These are phyloP conservation scores for Orchesella cincta DNA, from an alignment of 1,140 invertebrate genomes.

Conservation along the genomic window DNA sequence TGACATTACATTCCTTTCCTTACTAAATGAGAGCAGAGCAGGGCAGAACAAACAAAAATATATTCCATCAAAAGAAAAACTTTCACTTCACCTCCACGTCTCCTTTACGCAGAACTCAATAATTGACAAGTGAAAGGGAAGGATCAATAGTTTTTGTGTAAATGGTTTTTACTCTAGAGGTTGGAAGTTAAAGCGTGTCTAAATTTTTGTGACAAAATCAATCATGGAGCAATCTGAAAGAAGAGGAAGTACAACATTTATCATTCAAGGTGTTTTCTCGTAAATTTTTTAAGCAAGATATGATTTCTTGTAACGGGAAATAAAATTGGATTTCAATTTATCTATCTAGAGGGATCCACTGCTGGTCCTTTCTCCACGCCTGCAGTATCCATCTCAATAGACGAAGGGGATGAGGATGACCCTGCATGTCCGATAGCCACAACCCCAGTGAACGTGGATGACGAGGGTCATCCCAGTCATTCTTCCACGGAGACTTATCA, in stretches of 20 bases:
- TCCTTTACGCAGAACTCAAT: too few relatives aligned
- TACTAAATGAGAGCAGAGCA: too few relatives aligned
- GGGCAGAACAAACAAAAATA: too few relatives aligned
- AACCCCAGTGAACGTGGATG: not conserved
- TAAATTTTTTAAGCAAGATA: not conserved
- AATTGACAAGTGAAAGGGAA: too few relatives aligned
- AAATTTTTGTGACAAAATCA: too few relatives aligned
- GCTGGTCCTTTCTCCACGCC: not conserved
- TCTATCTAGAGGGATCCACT: constrained; percentile 2
- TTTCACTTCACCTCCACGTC: too few relatives aligned
- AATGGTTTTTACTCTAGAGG: too few relatives aligned
- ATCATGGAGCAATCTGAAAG: constrained; percentile 11
- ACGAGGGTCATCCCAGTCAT: not conserved
- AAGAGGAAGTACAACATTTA: not conserved
- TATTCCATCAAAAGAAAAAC: too few relatives aligned
- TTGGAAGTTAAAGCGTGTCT: too few relatives aligned
- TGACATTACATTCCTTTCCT: too few relatives aligned
- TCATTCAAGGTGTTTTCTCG: not conserved
- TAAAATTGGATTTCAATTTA: not conserved
- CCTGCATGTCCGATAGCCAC: not conserved
- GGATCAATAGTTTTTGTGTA: too few relatives aligned
- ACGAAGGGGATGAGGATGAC: constrained; percentile 6
- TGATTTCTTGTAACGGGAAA: not conserved
- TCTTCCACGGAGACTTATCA: not conserved
- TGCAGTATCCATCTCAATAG: not conserved